phyloP scores from a whole-genome alignment of 2,113 vertebrate genomes.

The Lepus timidus region DNA sequence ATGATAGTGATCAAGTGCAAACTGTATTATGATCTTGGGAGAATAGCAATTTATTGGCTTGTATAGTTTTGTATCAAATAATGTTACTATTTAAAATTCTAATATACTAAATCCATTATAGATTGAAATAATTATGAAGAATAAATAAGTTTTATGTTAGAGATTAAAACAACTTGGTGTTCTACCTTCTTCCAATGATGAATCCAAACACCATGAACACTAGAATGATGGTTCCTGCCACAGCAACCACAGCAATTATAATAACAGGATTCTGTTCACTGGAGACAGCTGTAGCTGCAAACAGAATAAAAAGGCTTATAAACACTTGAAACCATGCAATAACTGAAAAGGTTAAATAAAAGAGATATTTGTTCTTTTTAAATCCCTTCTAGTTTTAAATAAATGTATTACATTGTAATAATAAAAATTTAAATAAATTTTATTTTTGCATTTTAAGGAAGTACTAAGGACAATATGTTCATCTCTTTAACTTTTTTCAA shows the following conservation, averaged over 20 bases:
- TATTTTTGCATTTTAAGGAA: constrained; percentile 13
- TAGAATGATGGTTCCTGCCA: constrained; percentile 98
- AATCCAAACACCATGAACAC: constrained; percentile 99
- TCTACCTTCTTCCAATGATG: constrained; percentile 99
- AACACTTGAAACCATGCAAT: constrained; percentile 14
- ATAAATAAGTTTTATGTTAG: background rate
- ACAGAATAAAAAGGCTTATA: constrained; percentile 61
- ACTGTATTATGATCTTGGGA: background rate
- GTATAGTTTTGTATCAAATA: constrained; percentile 8
- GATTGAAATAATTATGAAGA: constrained; percentile 24
- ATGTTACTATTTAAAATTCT: constrained; percentile 19
- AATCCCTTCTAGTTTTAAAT: constrained; percentile 56
- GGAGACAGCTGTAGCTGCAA: constrained; percentile 95
- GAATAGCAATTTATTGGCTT: background rate
- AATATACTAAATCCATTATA: background rate
- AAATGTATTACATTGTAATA: background rate
- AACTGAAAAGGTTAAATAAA: constrained; percentile 9
- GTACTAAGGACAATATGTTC: background rate
- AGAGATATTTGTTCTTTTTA: constrained; percentile 36
- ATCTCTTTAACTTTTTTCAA: constrained; percentile 21
- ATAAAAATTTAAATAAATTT: constrained; percentile 14
- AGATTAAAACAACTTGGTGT: constrained; percentile 65
- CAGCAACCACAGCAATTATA: constrained; percentile 99
- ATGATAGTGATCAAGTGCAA: background rate
- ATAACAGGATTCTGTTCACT: constrained; percentile 99